Evolutionary conservation across 1,140 invertebrate species (phyloP).

Genomic region (Brevipalpus yothersi): DNA sequence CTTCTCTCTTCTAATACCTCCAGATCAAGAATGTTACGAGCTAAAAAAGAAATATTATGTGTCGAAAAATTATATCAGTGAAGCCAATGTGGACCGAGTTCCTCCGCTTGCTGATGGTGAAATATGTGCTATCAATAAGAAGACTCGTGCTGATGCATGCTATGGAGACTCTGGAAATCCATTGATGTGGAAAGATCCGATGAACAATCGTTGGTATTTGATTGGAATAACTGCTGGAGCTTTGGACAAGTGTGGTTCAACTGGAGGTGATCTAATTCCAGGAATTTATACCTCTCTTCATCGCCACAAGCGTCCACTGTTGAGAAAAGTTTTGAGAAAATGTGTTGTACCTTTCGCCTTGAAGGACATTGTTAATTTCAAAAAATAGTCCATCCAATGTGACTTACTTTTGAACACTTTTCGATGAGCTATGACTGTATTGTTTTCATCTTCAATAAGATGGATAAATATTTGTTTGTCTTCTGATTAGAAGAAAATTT

Average conservation of each 20-base stretch:
- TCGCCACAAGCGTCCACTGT: too few species aligned
- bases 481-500: too few species aligned
- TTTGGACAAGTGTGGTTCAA: background rate
- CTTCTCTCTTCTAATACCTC: background rate
- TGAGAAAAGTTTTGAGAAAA: too few species aligned
- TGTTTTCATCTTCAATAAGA: too few species aligned
- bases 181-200: background rate
- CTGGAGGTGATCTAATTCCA: constrained; percentile 14
- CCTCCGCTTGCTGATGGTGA: background rate
- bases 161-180: background rate
- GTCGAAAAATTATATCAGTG: background rate
- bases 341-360: too few species aligned
- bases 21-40: background rate
- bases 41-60: background rate
- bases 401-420: too few species aligned
- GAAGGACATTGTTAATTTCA: too few species aligned
- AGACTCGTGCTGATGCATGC: background rate
- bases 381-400: too few species aligned
- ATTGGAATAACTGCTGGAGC: background rate
- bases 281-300: constrained; percentile 11
- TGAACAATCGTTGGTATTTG: background rate
- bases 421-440: too few species aligned
- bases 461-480: too few species aligned
- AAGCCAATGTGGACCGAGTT: background rate
- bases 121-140: background rate